Base-by-base conservation (phyloP, 2,113 vertebrate species). In the Zosterops pallidus region DNA sequence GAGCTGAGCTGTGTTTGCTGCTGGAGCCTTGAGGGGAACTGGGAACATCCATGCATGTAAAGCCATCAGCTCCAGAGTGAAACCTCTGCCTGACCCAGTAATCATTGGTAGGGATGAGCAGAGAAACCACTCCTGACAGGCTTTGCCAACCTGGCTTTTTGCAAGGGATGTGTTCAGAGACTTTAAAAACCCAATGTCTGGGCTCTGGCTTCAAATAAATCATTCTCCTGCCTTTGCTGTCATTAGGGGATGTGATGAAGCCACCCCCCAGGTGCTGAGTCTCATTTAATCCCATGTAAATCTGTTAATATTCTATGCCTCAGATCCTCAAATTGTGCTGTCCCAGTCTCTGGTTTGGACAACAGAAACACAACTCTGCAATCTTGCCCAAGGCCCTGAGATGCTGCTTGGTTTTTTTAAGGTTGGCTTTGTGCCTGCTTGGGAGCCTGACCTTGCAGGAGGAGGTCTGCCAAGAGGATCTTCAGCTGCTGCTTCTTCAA, bases 31-130 rank as follows among this genome's bases (percentile, higher is more conserved):
- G 87, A 74, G 93, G 93, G 91, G 44, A 87, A 49, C 33, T 3
- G 6, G 85, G 94, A 90, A 95, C 93, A 95, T 95, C 95, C 93
- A 92, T 91, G 93, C 92, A 94, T 94, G 86, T 84, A 95, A 95
- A 95, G 65, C 93, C 91, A 77, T 95, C 72, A 85, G 55, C 86
- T 92, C 90, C 1, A 0, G 83, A 95, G 72, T 46, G 55, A 94
- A 96, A 92, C 89, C 92, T 92, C 86, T 11, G 28, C 83, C 92
- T 95, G 94, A 92, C 95, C 94, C 92, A 67, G 77, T 90, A 89
- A 94, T 92, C 70, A 23, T 41, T 85, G 89, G 82, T 83, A 86
- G 62, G 83, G 68, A 77, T 79, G 57, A 94, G 59, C 5, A 5
- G 65, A 90, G 83, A 92, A 85, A 87, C 88, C 5, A 2, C 79